phyloP scores from a whole-genome alignment of 2,888 invertebrate genomes.

The Prostheceraeus crozeri region DNA sequence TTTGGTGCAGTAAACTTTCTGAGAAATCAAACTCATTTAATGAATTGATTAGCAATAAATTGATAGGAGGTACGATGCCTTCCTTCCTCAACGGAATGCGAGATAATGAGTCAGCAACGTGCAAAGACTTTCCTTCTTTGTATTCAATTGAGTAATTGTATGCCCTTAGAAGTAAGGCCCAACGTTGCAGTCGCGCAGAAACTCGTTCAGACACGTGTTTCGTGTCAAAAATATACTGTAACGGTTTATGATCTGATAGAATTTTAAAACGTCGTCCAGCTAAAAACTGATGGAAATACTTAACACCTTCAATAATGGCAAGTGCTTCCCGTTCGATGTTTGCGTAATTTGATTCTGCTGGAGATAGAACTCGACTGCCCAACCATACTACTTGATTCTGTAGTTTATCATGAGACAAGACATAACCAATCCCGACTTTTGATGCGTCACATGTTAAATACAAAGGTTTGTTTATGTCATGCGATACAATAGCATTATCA shows the following conservation, averaged over 20 bases:
- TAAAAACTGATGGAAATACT: conserved; percentile 51
- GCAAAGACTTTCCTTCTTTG: conserved; percentile 42
- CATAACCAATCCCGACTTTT: not conserved
- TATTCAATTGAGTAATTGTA: conserved; percentile 48
- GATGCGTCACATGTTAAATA: not conserved
- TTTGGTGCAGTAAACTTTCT: conserved; percentile 4
- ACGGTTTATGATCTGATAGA: conserved; percentile 50
- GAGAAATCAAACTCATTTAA: conserved; percentile 1
- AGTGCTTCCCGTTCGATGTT: conserved; percentile 50
- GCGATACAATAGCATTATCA: not conserved
- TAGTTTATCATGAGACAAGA: not conserved
- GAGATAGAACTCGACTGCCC: conserved; percentile 33
- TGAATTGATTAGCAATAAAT: conserved; percentile 26
- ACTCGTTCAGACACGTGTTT: conserved; percentile 42
- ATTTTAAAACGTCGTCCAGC: conserved; percentile 51
- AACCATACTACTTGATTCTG: conserved; percentile 27
- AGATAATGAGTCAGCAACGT: conserved; percentile 47
- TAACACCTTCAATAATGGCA: conserved; percentile 49
- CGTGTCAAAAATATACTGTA: conserved; percentile 49
- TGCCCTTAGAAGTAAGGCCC: conserved; percentile 44
- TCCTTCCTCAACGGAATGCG: conserved; percentile 37
- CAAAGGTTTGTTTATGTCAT: not conserved
- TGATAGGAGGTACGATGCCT: not conserved
- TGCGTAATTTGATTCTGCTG: conserved; percentile 50
- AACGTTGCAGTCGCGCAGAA: conserved; percentile 43